Conservation (phyloP, 1,140 invertebrate genomes). For the Potamilus streckersoni region DNA sequence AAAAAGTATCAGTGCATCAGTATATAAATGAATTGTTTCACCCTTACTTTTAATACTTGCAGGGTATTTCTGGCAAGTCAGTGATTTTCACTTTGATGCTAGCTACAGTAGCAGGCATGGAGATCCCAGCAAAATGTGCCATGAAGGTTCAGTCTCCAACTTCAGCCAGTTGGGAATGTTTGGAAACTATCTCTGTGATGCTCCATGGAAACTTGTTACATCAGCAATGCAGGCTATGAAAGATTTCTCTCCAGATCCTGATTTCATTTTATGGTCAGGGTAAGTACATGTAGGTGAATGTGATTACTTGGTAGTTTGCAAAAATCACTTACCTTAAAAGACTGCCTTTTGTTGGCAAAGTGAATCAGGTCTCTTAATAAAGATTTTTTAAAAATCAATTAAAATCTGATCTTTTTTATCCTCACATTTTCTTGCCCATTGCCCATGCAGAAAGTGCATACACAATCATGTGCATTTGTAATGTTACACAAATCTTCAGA, state of each 20-base stretch:
- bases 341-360: background rate
- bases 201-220: slow-evolving; percentile 85
- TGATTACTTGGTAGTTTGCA: background rate
- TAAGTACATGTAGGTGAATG: slow-evolving; percentile 69
- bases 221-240: slow-evolving; percentile 87
- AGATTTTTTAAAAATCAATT: background rate
- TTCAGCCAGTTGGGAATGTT: slow-evolving; percentile 71
- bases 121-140: slow-evolving; percentile 68
- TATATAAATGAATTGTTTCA: background rate
- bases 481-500: too few relatives aligned
- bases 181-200: slow-evolving; percentile 89
- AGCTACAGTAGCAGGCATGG: slow-evolving; percentile 78
- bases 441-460: too few relatives aligned
- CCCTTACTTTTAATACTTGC: slow-evolving; percentile 40
- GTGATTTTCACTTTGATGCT: slow-evolving; percentile 88
- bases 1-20: background rate
- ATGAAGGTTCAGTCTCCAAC: slow-evolving; percentile 16
- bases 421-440: too few relatives aligned
- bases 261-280: slow-evolving; percentile 95
- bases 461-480: too few relatives aligned
- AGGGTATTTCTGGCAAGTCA: slow-evolving; percentile 95
- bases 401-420: background rate
- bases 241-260: slow-evolving; percentile 81
- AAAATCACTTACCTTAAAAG: background rate
- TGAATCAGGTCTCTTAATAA: background rate